Conservation (phyloP, 2,797 vertebrate genomes). For the Lophius americanus region DNA sequence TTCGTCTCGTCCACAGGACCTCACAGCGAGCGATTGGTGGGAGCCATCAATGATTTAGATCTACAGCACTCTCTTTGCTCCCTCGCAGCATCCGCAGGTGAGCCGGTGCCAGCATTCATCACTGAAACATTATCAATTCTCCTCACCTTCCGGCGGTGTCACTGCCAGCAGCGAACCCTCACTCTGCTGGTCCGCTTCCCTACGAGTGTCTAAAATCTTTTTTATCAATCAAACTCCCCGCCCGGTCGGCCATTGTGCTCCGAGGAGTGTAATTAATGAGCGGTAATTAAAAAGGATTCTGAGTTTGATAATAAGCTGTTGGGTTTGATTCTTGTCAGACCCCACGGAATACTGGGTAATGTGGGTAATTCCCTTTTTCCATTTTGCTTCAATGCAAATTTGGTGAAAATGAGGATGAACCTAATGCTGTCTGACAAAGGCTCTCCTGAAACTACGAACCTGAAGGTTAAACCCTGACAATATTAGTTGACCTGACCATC, state of each 20-base stretch:
- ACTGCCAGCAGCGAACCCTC: constrained; percentile 10
- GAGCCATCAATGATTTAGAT: constrained; percentile 73
- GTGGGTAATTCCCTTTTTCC: not conserved
- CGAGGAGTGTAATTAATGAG: constrained; percentile 37
- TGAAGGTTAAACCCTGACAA: no score
- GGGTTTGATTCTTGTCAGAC: constrained; percentile 14
- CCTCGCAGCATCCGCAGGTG: constrained; percentile 61
- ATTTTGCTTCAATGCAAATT: not conserved
- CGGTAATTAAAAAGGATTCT: constrained; percentile 27
- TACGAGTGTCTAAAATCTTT: constrained; percentile 23
- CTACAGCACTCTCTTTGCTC: constrained; percentile 53
- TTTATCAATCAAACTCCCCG: constrained; percentile 24
- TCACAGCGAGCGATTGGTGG: constrained; percentile 44
- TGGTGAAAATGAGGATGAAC: not conserved
- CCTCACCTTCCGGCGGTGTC: constrained; percentile 34
- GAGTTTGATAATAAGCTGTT: constrained; percentile 16
- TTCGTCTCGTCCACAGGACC: constrained; percentile 46
- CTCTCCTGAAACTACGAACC: no score
- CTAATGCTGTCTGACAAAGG: not conserved
- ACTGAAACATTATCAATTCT: constrained; percentile 58
- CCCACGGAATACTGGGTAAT: not conserved
- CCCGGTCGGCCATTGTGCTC: constrained; percentile 5
- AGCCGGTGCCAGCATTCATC: constrained; percentile 59
- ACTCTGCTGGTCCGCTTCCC: constrained; percentile 3
- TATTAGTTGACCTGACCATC: not conserved